Percentiles rank a stretch among this genome's conserved stretches.
phyloP scores from a whole-genome alignment of 2,113 vertebrate species.

The Laticauda colubrina region DNA sequence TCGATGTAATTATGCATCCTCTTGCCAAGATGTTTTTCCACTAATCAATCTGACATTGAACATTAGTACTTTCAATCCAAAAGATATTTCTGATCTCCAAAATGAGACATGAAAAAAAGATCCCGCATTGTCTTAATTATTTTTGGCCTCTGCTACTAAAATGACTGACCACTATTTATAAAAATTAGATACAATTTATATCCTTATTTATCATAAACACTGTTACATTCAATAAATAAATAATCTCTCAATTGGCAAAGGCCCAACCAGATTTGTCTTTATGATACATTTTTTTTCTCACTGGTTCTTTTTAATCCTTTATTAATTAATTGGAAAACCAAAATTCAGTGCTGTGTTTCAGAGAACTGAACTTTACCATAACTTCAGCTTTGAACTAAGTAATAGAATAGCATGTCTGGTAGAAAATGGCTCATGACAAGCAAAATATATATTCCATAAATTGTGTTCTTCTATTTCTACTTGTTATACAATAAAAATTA shows the following conservation, averaged over 20 bases:
- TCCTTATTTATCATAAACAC: neutral
- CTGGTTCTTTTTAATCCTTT: neutral
- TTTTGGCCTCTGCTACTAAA: neutral
- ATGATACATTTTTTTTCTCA: neutral
- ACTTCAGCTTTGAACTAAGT: neutral
- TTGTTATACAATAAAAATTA: neutral
- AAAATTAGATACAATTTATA: neutral
- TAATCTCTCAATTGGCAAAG: neutral
- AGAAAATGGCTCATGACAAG: neutral
- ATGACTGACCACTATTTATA: neutral
- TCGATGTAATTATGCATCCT: neutral
- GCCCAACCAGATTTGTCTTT: neutral
- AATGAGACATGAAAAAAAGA: neutral
- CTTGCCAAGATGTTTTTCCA: neutral
- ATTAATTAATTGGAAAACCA: neutral
- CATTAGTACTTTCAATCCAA: neutral
- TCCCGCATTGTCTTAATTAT: neutral
- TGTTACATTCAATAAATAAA: neutral
- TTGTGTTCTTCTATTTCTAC: neutral
- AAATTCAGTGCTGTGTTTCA: neutral
- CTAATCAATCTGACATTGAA: neutral
- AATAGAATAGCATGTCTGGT: neutral
- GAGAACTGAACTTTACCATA: neutral
- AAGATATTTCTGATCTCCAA: neutral
- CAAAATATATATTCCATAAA: neutral